Percentiles rank a stretch among this genome's conserved stretches.
phyloP scores from a whole-genome alignment of 2,113 vertebrate species.

The Microtus pennsylvanicus region DNA sequence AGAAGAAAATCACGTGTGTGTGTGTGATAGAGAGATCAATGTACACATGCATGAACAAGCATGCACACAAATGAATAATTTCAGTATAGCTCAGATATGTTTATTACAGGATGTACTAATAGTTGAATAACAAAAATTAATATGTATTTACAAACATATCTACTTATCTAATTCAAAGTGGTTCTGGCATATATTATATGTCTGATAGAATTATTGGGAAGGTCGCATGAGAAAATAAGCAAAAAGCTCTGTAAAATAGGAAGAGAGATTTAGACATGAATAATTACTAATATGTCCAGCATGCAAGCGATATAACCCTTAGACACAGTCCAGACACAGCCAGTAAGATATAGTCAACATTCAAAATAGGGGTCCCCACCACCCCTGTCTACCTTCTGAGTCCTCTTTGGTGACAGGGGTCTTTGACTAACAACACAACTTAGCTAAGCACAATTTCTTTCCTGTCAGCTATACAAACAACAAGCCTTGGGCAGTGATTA shows the following conservation, averaged over 20 bases:
- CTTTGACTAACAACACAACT: neutral
- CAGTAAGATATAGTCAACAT: neutral
- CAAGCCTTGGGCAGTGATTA: accelerated
- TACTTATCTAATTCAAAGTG: neutral
- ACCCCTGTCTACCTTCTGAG: no score
- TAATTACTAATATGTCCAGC: accelerated
- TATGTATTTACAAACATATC: neutral
- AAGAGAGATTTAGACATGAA: neutral
- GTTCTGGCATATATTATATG: neutral
- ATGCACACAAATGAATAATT: neutral
- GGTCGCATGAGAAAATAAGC: neutral
- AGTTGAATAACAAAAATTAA: neutral
- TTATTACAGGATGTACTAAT: neutral
- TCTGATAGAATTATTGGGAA: neutral
- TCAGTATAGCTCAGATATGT: neutral
- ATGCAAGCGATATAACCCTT: accelerated
- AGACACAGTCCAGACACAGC: accelerated
- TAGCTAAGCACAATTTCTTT: accelerated
- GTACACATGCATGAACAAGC: neutral
- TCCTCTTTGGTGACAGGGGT: neutral
- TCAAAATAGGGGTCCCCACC: accelerated
- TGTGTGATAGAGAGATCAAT: no score
- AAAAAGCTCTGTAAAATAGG: neutral
- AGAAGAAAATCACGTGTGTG: no score
- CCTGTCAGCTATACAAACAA: neutral